Conservation (phyloP, 2,888 invertebrate genomes). For the Nomada fabriciana region DNA sequence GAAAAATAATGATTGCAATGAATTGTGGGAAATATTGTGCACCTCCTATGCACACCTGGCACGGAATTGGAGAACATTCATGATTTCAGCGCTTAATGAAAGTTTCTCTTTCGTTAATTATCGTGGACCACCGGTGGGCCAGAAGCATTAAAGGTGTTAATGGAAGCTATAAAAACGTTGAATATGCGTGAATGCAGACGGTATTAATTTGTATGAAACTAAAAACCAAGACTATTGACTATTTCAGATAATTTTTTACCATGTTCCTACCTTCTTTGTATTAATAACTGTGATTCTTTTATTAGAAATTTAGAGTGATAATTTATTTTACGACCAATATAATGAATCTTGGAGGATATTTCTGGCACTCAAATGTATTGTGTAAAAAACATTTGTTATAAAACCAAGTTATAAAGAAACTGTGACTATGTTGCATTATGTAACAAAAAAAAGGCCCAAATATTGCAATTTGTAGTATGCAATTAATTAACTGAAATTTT, state of each 20-base stretch:
- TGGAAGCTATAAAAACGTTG: not conserved
- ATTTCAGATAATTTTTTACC: not conserved
- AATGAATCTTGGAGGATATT: too few relatives aligned
- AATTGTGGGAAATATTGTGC: too few relatives aligned
- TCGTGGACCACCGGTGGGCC: not conserved
- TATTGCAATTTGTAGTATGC: not conserved
- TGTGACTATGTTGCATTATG: not conserved
- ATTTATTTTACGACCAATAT: not conserved
- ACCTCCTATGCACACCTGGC: too few relatives aligned
- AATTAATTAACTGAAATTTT: not conserved
- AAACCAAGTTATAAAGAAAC: not conserved
- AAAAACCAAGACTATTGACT: not conserved
- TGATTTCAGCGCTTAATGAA: not conserved
- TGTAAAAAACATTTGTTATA: too few relatives aligned
- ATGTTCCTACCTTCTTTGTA: not conserved
- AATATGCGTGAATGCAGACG: not conserved
- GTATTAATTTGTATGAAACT: not conserved
- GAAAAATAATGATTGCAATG: too few relatives aligned
- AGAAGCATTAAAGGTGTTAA: not conserved
- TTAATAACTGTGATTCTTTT: not conserved
- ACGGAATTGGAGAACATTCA: not conserved
- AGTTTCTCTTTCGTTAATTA: not conserved
- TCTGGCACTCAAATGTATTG: too few relatives aligned
- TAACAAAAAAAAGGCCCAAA: not conserved
- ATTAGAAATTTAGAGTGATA: not conserved